Evolutionary conservation across 1,140 invertebrate species (phyloP).

Genomic region (Orussus abietinus): DNA sequence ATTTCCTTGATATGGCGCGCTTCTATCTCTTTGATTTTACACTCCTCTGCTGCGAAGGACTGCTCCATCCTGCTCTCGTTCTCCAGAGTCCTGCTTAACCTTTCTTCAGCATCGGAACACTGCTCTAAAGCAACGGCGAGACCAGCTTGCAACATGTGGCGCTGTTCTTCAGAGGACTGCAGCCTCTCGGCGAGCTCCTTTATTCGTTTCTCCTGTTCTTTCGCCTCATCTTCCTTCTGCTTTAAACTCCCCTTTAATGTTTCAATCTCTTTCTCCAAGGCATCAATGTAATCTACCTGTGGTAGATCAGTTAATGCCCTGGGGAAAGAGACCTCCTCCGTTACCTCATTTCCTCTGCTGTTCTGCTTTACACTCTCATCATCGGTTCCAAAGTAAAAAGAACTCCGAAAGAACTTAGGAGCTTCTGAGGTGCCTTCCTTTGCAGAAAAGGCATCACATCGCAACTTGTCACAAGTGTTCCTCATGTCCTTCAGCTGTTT

Average conservation of each 20-base stretch:
- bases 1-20: conserved; percentile 67
- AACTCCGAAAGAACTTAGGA: conserved; percentile 13
- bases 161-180: conserved; percentile 57
- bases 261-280: conserved; percentile 27
- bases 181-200: conserved; percentile 60
- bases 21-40: conserved; percentile 50
- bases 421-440: conserved; percentile 7
- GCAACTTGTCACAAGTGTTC: conserved; percentile 41
- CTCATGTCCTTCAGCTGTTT: conserved; percentile 48
- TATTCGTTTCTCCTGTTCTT: conserved; percentile 58
- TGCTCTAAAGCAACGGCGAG: conserved; percentile 60
- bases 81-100: conserved; percentile 54
- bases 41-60: conserved; percentile 18
- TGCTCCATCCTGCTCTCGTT: conserved; percentile 49
- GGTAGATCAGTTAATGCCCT: no score
- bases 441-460: conserved; percentile 17
- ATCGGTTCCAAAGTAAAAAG: conserved; percentile 10
- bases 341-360: background rate
- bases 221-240: conserved; percentile 49
- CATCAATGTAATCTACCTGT: no score
- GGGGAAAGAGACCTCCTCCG: no score
- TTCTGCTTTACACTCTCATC: background rate
- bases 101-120: conserved; percentile 58
- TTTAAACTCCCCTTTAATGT: conserved; percentile 23
- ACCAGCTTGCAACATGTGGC: conserved; percentile 58